These are phyloP conservation scores for Hucho hucho DNA, from an alignment of 2,113 vertebrate genomes.

Conservation along the genomic window DNA sequence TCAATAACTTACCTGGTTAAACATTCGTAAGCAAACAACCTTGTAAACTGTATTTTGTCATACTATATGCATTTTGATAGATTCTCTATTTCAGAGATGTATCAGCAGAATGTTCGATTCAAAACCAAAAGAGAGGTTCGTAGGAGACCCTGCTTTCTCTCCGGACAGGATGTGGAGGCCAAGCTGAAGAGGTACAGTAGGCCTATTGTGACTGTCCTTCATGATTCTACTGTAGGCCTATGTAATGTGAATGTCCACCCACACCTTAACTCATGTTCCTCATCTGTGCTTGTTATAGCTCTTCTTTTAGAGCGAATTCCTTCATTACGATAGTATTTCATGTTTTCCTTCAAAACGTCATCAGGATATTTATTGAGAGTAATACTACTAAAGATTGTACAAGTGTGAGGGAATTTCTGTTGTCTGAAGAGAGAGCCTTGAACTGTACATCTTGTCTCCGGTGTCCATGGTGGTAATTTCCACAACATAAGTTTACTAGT, in stretches of 20 bases:
- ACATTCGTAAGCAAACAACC: background rate
- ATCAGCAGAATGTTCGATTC: conserved; percentile 76
- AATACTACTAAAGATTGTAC: too few species aligned
- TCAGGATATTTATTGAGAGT: background rate
- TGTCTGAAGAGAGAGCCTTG: too few species aligned
- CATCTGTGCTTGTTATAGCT: background rate
- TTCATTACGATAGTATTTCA: background rate
- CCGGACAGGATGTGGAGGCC: conserved; percentile 76
- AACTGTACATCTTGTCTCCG: too few species aligned
- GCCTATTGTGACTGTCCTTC: background rate
- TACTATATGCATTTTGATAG: background rate
- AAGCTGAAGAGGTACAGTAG: conserved; percentile 59
- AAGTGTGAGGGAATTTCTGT: too few species aligned
- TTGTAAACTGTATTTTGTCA: background rate
- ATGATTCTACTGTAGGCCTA: too few species aligned
- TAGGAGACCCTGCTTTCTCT: conserved; percentile 85
- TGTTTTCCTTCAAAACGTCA: conserved; percentile 12
- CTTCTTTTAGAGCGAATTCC: too few species aligned
- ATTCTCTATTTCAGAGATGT: conserved; percentile 72
- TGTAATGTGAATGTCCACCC: background rate
- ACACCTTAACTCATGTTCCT: background rate
- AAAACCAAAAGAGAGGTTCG: conserved; percentile 76
- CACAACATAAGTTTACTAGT: too few species aligned
- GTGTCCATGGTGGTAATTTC: too few species aligned
- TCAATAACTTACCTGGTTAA: too few species aligned